Conservation (phyloP, 2,797 vertebrate species). For the Ispidina lecontei region DNA sequence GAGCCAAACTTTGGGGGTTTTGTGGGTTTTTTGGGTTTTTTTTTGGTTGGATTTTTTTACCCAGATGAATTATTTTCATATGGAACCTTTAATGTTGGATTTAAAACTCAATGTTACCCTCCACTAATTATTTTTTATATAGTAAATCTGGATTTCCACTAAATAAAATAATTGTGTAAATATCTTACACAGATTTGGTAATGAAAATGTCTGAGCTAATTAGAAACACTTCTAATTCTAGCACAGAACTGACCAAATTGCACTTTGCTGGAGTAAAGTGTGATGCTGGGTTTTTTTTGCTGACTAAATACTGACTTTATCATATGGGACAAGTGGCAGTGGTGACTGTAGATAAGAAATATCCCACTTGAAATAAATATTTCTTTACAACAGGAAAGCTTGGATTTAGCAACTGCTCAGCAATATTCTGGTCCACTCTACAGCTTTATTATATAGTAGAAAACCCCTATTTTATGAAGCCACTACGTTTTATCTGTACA, state of each 20-base stretch:
- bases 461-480: neutral
- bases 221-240: neutral
- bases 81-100: neutral
- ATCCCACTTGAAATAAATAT: neutral
- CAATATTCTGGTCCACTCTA: neutral
- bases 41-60: neutral
- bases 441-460: neutral
- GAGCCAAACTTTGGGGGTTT: neutral
- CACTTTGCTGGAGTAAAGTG: neutral
- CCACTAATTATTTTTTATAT: neutral
- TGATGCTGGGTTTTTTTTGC: neutral
- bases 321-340: neutral
- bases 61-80: neutral
- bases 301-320: neutral
- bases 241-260: neutral
- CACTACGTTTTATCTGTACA: conserved; percentile 9
- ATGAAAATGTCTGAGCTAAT: neutral
- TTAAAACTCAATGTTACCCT: neutral
- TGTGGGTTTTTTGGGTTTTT: too few species aligned
- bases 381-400: neutral
- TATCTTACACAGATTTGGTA: neutral
- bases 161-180: neutral
- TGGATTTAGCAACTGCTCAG: neutral
- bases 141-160: neutral
- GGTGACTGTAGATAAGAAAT: neutral